A percentile compares a stretch with the other conserved stretches of the same genome.
These are phyloP conservation scores for Lathronympha strigana DNA, from an alignment of 2,888 invertebrate genomes.

Conservation along the genomic window DNA sequence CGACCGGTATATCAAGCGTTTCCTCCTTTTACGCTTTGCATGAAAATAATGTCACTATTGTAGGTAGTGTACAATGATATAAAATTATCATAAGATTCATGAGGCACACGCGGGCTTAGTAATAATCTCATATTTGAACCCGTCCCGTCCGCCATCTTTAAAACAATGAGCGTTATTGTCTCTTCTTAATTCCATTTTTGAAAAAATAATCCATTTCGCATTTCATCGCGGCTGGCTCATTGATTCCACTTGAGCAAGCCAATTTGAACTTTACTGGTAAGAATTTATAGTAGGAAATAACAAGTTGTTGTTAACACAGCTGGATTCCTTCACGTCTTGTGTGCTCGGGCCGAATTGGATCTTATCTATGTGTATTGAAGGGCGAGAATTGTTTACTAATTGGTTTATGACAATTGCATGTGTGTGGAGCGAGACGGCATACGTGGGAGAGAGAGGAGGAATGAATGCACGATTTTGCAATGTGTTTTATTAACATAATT, in stretches of 20 bases:
- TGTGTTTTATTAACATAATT: conserved; percentile 74
- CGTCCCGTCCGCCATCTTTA: conserved; percentile 78
- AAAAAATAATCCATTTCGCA: conserved; percentile 84
- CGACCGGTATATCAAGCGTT: conserved; percentile 64
- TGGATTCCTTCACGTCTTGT: conserved; percentile 63
- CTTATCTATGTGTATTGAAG: conserved; percentile 62
- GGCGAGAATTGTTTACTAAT: conserved; percentile 68
- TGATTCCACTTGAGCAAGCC: conserved; percentile 56
- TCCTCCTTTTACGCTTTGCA: conserved; percentile 65
- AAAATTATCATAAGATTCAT: conserved; percentile 72
- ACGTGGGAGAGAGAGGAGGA: conserved; percentile 59
- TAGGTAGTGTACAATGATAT: conserved; percentile 62
- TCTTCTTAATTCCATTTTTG: conserved; percentile 84
- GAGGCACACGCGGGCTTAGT: conserved; percentile 62
- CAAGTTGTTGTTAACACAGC: conserved; percentile 56
- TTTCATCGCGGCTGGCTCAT: conserved; percentile 78
- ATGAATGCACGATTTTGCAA: conserved; percentile 69
- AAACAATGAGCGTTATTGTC: conserved; percentile 84
- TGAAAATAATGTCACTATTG: conserved; percentile 66
- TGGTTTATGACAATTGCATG: conserved; percentile 70
- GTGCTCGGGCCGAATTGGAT: conserved; percentile 63
- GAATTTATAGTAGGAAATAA: conserved; percentile 55
- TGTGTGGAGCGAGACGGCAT: conserved; percentile 61
- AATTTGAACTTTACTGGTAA: conserved; percentile 53
- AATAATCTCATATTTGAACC: conserved; percentile 78